A percentile compares a stretch with the other conserved stretches of the same genome.
Conservation (phyloP, 1,140 invertebrate species). For the Drosophila neocordata region DNA sequence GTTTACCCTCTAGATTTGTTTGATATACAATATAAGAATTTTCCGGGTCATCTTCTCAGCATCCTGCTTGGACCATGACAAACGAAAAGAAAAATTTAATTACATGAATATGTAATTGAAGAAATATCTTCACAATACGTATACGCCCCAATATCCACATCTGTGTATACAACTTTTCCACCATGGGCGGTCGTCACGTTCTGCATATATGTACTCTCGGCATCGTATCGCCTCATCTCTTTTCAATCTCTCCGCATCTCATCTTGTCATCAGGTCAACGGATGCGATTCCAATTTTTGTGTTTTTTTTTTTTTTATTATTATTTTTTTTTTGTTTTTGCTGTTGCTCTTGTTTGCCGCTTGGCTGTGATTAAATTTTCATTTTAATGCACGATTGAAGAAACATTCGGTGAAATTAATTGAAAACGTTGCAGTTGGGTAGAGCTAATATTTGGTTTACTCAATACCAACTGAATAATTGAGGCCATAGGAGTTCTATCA, state of each 20-base stretch:
- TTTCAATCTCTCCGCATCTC: slow-evolving; percentile 22
- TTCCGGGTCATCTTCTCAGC: slow-evolving; percentile 26
- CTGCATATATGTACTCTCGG: not conserved
- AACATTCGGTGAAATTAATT: slow-evolving; percentile 76
- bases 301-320: slow-evolving; percentile 15
- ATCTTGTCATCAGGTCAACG: slow-evolving; percentile 48
- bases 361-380: slow-evolving; percentile 78
- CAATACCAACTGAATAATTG: slow-evolving; percentile 4
- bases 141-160: slow-evolving; percentile 40
- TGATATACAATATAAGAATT: slow-evolving; percentile 22
- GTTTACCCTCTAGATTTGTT: not conserved
- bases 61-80: slow-evolving; percentile 11
- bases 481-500: slow-evolving; percentile 1
- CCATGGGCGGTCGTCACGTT: slow-evolving; percentile 2
- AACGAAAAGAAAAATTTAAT: slow-evolving; percentile 63
- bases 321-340: not conserved
- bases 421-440: slow-evolving; percentile 63
- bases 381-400: slow-evolving; percentile 79
- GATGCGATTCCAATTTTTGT: slow-evolving; percentile 42
- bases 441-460: slow-evolving; percentile 74
- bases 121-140: slow-evolving; percentile 59
- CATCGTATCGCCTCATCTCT: not conserved
- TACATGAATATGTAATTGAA: slow-evolving; percentile 40
- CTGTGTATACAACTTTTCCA: not conserved
- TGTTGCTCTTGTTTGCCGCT: slow-evolving; percentile 19